Conservation (phyloP, 2,888 invertebrate genomes). For the Arctia plantaginis region DNA sequence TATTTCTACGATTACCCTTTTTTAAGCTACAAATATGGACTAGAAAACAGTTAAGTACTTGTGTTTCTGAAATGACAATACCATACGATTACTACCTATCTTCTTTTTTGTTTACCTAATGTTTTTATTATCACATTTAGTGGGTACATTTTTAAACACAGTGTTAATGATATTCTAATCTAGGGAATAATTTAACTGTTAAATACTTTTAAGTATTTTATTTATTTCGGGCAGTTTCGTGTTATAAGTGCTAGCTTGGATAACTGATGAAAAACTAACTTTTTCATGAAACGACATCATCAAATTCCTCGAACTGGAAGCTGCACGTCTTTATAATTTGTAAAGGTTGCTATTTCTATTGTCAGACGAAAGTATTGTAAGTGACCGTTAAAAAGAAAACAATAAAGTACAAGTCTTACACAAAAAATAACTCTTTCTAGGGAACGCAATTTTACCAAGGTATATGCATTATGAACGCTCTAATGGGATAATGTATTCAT, state of each 20-base stretch:
- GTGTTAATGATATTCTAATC: neutral
- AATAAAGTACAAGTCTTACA: neutral
- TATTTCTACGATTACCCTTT: constrained; percentile 28
- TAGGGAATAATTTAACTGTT: too few species aligned
- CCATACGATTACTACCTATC: neutral
- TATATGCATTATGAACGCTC: neutral
- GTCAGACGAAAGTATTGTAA: neutral
- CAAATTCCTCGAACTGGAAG: neutral
- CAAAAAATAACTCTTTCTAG: neutral
- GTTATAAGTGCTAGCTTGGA: neutral
- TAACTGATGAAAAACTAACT: neutral
- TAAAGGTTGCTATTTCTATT: neutral
- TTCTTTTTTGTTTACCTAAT: too few species aligned
- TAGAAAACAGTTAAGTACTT: neutral
- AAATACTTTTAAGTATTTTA: neutral
- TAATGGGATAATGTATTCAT: constrained; percentile 85
- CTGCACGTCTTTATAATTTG: neutral
- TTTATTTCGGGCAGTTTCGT: neutral
- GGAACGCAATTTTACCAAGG: neutral
- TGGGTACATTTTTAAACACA: neutral
- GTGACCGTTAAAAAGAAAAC: neutral
- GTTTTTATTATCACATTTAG: neutral
- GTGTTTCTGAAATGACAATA: neutral
- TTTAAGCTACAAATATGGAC: neutral
- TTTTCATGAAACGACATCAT: neutral